Percentiles rank a stretch among this genome's conserved stretches.
phyloP scores from a whole-genome alignment of 2,113 vertebrate species.

The Alligator sinensis region DNA sequence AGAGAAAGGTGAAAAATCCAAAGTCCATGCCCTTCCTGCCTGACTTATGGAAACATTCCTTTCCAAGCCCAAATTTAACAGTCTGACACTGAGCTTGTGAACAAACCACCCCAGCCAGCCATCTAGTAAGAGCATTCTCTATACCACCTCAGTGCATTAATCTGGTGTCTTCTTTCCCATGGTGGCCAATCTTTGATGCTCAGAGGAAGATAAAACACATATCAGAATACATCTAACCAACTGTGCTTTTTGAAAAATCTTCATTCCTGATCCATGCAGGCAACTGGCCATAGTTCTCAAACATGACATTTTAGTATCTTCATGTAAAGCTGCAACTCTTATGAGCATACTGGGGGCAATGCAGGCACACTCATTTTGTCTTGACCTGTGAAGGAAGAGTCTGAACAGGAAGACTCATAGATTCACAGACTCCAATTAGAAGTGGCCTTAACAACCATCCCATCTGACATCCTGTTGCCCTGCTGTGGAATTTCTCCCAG shows the following conservation, averaged over 20 bases:
- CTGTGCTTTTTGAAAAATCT: background rate
- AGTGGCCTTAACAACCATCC: background rate
- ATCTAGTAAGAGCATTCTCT: background rate
- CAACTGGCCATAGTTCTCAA: background rate
- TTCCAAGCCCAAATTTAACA: background rate
- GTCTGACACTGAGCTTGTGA: too few relatives aligned
- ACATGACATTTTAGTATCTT: background rate
- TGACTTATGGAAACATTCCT: background rate
- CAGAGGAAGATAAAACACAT: background rate
- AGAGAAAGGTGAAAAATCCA: background rate
- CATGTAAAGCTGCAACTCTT: background rate
- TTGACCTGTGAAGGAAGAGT: background rate
- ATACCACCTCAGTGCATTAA: background rate
- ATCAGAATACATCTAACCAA: accelerated
- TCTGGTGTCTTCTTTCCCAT: background rate
- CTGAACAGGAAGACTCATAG: background rate
- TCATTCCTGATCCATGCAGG: background rate
- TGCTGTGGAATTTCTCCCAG: background rate
- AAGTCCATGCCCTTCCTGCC: background rate
- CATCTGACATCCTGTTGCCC: background rate
- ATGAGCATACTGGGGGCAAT: background rate
- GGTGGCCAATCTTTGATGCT: background rate
- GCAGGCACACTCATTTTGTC: background rate
- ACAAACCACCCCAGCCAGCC: background rate
- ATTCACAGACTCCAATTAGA: background rate